phyloP scores from a whole-genome alignment of 2,888 invertebrate genomes.

The Camponotus fellah region DNA sequence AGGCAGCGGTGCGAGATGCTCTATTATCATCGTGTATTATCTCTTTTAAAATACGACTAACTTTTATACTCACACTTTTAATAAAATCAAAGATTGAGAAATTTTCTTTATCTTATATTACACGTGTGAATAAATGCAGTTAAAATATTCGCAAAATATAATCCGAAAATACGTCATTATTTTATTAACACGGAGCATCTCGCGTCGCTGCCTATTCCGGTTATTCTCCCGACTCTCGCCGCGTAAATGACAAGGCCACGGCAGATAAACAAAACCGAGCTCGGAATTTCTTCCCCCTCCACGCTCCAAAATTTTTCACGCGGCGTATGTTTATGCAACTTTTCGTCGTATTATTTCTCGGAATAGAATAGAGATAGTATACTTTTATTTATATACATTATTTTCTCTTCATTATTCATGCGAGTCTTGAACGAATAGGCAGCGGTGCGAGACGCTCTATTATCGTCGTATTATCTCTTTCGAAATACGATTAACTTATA shows the following conservation, averaged over 20 bases:
- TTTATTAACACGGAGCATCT: not conserved
- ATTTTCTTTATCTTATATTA: not conserved
- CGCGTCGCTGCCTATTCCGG: not conserved
- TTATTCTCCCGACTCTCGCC: not conserved
- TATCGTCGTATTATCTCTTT: not conserved
- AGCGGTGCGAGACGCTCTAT: not conserved
- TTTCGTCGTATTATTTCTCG: not conserved
- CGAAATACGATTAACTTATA: not conserved
- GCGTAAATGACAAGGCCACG: not conserved
- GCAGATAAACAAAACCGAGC: not conserved
- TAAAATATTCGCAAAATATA: not conserved
- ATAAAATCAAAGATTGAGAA: too few relatives aligned
- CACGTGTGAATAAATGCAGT: not conserved
- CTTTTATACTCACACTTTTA: not conserved
- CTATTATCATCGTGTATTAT: not conserved
- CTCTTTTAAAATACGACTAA: not conserved
- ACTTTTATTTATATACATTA: too few relatives aligned
- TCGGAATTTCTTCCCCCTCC: not conserved
- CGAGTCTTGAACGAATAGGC: not conserved
- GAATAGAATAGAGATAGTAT: not conserved
- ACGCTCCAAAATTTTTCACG: not conserved
- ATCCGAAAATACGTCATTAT: not conserved
- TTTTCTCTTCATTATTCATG: too few relatives aligned
- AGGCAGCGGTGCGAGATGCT: not conserved
- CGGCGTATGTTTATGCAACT: not conserved